A percentile compares a stretch with the other conserved stretches of the same genome.
These are phyloP conservation scores for Nothocercus nigrocapillus DNA, from an alignment of 2,113 vertebrate species.

Conservation along the genomic window DNA sequence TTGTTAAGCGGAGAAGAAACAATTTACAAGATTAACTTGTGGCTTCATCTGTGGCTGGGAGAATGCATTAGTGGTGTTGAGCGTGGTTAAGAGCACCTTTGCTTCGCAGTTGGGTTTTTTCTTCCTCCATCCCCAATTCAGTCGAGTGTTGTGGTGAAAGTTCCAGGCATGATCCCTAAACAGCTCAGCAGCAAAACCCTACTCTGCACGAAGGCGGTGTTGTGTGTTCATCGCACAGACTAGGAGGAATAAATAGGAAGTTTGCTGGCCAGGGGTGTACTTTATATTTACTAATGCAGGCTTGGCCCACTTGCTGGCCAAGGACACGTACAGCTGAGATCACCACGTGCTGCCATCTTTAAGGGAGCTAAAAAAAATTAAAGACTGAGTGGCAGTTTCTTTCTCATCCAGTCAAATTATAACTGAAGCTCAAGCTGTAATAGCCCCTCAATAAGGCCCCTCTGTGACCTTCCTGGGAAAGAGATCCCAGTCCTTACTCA, in stretches of 20 bases:
- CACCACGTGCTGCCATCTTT: neutral
- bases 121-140: neutral
- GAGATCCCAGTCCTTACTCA: neutral
- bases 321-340: neutral
- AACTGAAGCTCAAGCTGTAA: neutral
- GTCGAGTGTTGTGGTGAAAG: neutral
- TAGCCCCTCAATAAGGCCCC: rapidly evolving
- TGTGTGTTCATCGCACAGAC: neutral
- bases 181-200: neutral
- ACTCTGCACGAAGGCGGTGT: neutral
- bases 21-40: neutral
- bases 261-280: neutral
- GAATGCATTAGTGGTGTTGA: neutral
- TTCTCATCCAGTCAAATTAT: neutral
- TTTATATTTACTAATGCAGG: neutral
- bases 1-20: neutral
- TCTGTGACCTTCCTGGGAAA: neutral
- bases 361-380: neutral
- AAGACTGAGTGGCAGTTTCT: neutral
- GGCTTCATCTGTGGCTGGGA: constrained; percentile 7
- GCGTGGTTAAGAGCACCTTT: neutral
- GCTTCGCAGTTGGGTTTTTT: neutral
- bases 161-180: neutral
- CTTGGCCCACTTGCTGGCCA: neutral
- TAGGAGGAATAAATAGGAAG: neutral